Percentiles rank a stretch among this genome's conserved stretches.
Evolutionary conservation across 1,140 invertebrate species (phyloP).

Genomic region (Platorchestia sp.): DNA sequence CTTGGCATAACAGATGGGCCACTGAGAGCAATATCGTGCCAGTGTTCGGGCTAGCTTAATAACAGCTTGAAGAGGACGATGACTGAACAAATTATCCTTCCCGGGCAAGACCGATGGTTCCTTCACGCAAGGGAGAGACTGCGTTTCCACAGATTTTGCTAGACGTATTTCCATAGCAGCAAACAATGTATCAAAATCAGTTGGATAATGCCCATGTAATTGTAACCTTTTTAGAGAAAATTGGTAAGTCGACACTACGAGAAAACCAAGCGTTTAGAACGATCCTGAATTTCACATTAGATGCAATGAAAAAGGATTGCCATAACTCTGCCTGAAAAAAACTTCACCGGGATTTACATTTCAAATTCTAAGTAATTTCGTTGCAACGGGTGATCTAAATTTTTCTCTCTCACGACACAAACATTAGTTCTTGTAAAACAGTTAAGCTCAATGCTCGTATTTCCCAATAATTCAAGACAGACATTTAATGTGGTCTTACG

Average conservation of each 20-base stretch:
- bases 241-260: background rate
- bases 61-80: constrained; percentile 29
- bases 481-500: background rate
- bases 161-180: background rate
- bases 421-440: background rate
- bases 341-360: background rate
- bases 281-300: background rate
- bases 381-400: background rate
- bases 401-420: background rate
- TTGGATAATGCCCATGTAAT: background rate
- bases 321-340: background rate
- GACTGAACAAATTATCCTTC: constrained; percentile 52
- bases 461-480: background rate
- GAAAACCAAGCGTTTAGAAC: background rate
- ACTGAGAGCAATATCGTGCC: constrained; percentile 15
- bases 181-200: constrained; percentile 46
- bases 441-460: background rate
- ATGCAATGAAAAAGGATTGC: background rate
- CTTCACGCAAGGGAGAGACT: background rate
- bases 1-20: constrained; percentile 34
- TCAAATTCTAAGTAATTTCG: background rate
- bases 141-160: background rate
- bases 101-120: background rate
- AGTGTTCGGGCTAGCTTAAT: constrained; percentile 15
- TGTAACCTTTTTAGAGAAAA: constrained; percentile 34